Evolutionary conservation across 2,113 vertebrate genomes (phyloP).

Genomic region (Strigops habroptila): DNA sequence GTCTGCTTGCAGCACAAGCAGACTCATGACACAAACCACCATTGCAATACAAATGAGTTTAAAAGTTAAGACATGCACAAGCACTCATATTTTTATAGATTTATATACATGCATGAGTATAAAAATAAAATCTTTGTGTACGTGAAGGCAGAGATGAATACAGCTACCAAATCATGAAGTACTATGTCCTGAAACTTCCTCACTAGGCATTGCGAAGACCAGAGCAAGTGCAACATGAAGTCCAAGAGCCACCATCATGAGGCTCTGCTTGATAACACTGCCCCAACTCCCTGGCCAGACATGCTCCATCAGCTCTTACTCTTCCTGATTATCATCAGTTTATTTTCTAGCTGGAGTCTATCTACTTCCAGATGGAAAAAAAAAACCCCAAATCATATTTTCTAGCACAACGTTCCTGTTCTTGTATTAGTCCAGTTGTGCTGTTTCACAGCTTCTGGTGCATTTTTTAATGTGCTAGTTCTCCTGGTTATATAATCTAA

Average conservation of each 20-base stretch:
- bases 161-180: background rate
- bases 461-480: background rate
- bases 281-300: background rate
- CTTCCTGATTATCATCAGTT: background rate
- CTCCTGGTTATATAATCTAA: background rate
- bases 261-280: background rate
- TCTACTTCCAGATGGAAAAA: background rate
- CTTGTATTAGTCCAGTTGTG: background rate
- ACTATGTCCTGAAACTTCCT: background rate
- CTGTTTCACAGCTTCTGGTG: background rate
- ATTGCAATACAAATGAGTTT: background rate
- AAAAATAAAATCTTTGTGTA: background rate
- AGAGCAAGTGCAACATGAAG: background rate
- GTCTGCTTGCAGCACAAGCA: background rate
- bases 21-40: background rate
- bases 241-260: background rate
- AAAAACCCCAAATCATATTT: background rate
- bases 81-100: background rate
- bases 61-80: background rate
- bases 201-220: background rate
- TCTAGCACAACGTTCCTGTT: background rate
- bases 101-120: background rate
- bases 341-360: background rate
- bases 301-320: background rate
- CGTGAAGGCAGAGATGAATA: background rate